A percentile compares a stretch with the other conserved stretches of the same genome.
Conservation (phyloP, 2,797 vertebrate genomes). For the Telmatherina bonti region DNA sequence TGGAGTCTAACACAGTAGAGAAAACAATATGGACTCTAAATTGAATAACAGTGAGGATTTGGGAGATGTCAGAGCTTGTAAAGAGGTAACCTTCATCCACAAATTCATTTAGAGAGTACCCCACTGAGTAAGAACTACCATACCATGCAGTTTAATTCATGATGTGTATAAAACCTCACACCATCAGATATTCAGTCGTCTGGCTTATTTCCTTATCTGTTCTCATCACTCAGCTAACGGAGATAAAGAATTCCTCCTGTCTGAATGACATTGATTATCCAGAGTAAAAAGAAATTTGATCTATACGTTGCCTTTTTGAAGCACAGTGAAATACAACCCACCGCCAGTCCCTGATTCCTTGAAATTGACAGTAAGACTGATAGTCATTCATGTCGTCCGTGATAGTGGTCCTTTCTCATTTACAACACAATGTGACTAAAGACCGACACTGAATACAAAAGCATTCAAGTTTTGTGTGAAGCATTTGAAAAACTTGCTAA, state of each 20-base stretch:
- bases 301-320: slow-evolving; percentile 9
- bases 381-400: neutral
- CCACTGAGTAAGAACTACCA: neutral
- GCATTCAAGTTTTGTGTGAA: neutral
- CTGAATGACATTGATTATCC: slow-evolving; percentile 31
- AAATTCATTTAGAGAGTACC: slow-evolving; percentile 19
- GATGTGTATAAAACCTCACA: slow-evolving; percentile 35
- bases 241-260: slow-evolving; percentile 40
- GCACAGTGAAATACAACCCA: slow-evolving; percentile 12
- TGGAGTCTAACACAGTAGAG: slow-evolving; percentile 11
- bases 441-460: neutral
- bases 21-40: slow-evolving; percentile 33
- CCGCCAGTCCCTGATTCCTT: neutral
- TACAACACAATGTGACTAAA: neutral
- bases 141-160: slow-evolving; percentile 33
- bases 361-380: neutral
- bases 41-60: slow-evolving; percentile 8
- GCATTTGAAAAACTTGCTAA: neutral
- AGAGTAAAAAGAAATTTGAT: slow-evolving; percentile 45
- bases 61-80: slow-evolving; percentile 9
- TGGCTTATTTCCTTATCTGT: slow-evolving; percentile 25
- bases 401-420: neutral
- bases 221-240: slow-evolving; percentile 25
- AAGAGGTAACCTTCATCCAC: slow-evolving; percentile 38
- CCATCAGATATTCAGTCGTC: slow-evolving; percentile 42